phyloP scores from a whole-genome alignment of 2,113 vertebrate genomes.

The Morone saxatilis region DNA sequence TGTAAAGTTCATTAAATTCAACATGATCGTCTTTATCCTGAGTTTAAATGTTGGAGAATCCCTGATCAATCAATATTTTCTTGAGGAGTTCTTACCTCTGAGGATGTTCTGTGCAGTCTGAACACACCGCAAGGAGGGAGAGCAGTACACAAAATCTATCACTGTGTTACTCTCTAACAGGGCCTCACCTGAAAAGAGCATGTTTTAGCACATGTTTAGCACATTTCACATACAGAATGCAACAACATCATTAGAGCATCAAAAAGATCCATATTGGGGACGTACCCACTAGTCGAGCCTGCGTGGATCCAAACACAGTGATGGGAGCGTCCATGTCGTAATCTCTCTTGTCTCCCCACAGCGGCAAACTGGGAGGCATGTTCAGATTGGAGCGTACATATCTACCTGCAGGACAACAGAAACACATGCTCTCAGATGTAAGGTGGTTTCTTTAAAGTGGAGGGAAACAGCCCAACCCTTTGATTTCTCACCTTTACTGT shows the following conservation, averaged over 20 bases:
- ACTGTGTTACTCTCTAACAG: conserved; percentile 91
- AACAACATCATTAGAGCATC: not conserved
- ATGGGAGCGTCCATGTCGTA: conserved; percentile 95
- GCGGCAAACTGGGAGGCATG: conserved; percentile 92
- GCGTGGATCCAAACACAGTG: conserved; percentile 94
- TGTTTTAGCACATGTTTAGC: conserved; percentile 1
- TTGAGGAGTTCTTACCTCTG: conserved; percentile 84
- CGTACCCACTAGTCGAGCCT: conserved; percentile 89
- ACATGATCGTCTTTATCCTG: not conserved
- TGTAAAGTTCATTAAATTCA: not conserved
- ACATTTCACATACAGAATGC: not conserved
- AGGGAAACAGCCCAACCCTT: not conserved
- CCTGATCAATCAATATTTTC: too few species aligned
- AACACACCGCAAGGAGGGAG: conserved; percentile 93
- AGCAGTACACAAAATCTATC: conserved; percentile 93
- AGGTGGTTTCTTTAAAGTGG: not conserved
- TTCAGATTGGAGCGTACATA: conserved; percentile 95
- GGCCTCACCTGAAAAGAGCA: conserved; percentile 89
- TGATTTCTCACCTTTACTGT: conserved; percentile 91
- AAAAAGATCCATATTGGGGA: not conserved
- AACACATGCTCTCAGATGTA: not conserved
- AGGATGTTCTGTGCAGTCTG: conserved; percentile 97
- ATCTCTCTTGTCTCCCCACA: conserved; percentile 91
- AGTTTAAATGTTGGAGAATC: not conserved
- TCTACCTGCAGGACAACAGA: conserved; percentile 83